Conservation (phyloP, 2,888 invertebrate genomes). For the Yponomeuta malinellus region DNA sequence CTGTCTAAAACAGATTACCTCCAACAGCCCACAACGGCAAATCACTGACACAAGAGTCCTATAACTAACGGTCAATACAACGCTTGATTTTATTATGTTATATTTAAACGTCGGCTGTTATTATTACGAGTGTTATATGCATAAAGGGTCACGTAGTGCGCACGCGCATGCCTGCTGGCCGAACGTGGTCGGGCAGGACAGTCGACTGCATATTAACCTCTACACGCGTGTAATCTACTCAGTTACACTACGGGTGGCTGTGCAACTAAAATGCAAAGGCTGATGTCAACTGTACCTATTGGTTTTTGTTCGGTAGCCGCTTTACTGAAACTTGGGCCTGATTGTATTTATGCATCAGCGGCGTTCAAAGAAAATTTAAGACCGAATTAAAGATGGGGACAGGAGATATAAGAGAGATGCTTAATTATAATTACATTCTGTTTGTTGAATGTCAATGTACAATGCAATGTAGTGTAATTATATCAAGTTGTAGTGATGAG, state of each 20-base stretch:
- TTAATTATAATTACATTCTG: too few relatives aligned
- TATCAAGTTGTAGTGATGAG: too few relatives aligned
- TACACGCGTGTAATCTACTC: too few relatives aligned
- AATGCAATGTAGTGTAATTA: too few relatives aligned
- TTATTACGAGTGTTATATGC: constrained; percentile 7
- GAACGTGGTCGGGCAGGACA: background rate
- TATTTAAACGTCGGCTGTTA: background rate
- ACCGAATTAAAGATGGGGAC: too few relatives aligned
- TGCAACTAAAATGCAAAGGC: too few relatives aligned
- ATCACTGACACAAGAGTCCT: background rate
- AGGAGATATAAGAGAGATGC: too few relatives aligned
- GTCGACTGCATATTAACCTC: background rate
- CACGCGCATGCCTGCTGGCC: constrained; percentile 11
- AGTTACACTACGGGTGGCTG: too few relatives aligned
- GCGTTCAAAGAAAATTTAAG: too few relatives aligned
- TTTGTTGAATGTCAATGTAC: too few relatives aligned
- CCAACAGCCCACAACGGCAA: background rate
- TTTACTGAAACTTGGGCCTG: background rate
- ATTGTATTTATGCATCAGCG: too few relatives aligned
- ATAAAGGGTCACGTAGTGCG: constrained; percentile 8
- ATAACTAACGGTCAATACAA: background rate
- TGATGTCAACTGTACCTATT: background rate
- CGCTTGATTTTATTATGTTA: constrained; percentile 12
- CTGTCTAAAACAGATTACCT: background rate
- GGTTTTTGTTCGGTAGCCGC: background rate